phyloP scores from a whole-genome alignment of 2,797 vertebrate genomes.

The Glyptemys insculpta region DNA sequence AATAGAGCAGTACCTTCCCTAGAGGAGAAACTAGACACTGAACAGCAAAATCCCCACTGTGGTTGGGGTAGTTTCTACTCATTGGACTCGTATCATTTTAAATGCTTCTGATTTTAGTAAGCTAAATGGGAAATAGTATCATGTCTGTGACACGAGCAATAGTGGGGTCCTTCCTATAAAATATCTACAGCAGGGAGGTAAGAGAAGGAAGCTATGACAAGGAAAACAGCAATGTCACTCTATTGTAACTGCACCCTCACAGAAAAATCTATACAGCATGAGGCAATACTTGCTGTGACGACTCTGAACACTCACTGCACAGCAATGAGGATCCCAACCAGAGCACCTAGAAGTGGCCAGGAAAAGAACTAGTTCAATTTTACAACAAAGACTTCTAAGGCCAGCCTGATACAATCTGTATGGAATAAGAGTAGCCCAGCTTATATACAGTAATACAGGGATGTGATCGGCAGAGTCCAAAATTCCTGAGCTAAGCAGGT shows the following conservation, averaged over 20 bases:
- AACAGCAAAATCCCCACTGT: background rate
- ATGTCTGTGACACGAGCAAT: accelerated
- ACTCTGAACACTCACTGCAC: background rate
- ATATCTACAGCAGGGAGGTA: accelerated
- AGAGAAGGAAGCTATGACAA: background rate
- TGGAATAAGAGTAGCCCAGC: background rate
- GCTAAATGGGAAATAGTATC: background rate
- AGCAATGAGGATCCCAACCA: background rate
- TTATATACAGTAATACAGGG: background rate
- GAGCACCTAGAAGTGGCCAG: background rate
- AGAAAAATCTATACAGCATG: accelerated
- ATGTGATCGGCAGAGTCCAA: background rate
- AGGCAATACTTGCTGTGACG: background rate
- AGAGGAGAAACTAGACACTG: background rate
- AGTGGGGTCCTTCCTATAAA: background rate
- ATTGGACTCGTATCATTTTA: background rate
- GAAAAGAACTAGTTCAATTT: background rate
- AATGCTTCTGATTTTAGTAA: background rate
- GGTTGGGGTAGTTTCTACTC: background rate
- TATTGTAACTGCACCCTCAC: background rate
- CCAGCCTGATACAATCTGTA: background rate
- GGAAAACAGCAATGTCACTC: background rate
- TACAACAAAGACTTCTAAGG: constrained; percentile 4
- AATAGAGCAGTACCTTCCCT: background rate
- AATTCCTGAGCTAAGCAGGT: background rate